These are phyloP conservation scores for Malurus splendens DNA, from an alignment of 2,797 vertebrate species.

Conservation along the genomic window DNA sequence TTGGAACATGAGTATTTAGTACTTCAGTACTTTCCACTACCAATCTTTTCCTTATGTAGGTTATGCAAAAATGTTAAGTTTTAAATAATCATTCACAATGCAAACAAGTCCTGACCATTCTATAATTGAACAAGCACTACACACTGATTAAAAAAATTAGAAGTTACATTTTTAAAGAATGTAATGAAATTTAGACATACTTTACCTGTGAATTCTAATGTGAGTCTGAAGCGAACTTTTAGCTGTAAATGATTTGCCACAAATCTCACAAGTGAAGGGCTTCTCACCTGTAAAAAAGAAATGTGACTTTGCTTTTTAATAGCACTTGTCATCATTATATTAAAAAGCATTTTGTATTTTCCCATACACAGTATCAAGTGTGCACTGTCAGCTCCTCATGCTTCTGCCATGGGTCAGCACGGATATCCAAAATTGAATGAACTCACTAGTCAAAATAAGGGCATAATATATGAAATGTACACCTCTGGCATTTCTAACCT, in stretches of 20 bases:
- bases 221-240: conserved; percentile 97
- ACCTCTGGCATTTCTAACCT: not conserved
- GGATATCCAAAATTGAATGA: not conserved
- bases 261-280: conserved; percentile 97
- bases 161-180: not conserved
- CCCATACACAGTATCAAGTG: not conserved
- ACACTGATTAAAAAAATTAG: not conserved
- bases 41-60: not conserved
- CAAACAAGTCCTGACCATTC: not conserved
- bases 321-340: not conserved
- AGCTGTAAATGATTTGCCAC: conserved; percentile 95
- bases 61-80: not conserved
- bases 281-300: conserved; percentile 85
- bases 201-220: conserved; percentile 93
- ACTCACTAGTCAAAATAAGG: not conserved
- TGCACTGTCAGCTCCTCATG: not conserved
- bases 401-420: not conserved
- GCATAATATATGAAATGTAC: not conserved
- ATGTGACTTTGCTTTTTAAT: not conserved
- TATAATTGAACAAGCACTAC: not conserved
- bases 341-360: not conserved
- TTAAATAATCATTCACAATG: not conserved
- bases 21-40: not conserved
- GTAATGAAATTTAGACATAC: not conserved
- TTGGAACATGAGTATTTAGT: not conserved